phyloP scores from a whole-genome alignment of 2,888 invertebrate genomes.

The Criorhina ranunculi region DNA sequence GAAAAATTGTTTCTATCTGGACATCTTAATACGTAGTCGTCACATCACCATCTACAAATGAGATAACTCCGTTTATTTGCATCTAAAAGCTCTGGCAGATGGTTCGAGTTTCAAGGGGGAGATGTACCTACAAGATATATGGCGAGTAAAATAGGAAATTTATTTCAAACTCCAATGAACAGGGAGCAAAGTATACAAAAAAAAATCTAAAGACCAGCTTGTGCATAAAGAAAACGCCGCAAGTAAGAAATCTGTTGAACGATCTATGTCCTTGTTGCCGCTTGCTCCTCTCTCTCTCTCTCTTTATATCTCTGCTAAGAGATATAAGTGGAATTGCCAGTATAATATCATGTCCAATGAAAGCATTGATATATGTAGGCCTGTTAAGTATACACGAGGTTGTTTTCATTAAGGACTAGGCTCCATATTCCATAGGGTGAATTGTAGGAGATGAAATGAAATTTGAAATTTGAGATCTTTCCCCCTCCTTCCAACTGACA shows the following conservation, averaged over 20 bases:
- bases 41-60: constrained; percentile 75
- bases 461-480: constrained; percentile 51
- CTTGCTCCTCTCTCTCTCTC: background rate
- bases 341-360: constrained; percentile 43
- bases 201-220: constrained; percentile 20
- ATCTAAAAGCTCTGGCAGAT: constrained; percentile 20
- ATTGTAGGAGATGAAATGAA: constrained; percentile 16
- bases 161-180: constrained; percentile 54
- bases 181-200: constrained; percentile 6
- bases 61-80: constrained; percentile 69
- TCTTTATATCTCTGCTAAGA: background rate
- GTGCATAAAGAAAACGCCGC: constrained; percentile 63
- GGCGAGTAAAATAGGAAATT: constrained; percentile 35
- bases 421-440: background rate
- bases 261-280: constrained; percentile 30
- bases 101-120: background rate
- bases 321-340: constrained; percentile 29
- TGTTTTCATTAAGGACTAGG: constrained; percentile 32
- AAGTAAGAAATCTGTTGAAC: constrained; percentile 69
- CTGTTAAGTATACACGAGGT: constrained; percentile 32
- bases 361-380: constrained; percentile 33
- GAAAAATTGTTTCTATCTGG: constrained; percentile 56
- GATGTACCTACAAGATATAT: constrained; percentile 30
- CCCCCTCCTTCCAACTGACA: background rate
- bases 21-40: constrained; percentile 74